Percentiles rank a stretch among this genome's conserved stretches.
Evolutionary conservation across 2,797 vertebrate genomes (phyloP).

Genomic region (Sebastes trivittatus): DNA sequence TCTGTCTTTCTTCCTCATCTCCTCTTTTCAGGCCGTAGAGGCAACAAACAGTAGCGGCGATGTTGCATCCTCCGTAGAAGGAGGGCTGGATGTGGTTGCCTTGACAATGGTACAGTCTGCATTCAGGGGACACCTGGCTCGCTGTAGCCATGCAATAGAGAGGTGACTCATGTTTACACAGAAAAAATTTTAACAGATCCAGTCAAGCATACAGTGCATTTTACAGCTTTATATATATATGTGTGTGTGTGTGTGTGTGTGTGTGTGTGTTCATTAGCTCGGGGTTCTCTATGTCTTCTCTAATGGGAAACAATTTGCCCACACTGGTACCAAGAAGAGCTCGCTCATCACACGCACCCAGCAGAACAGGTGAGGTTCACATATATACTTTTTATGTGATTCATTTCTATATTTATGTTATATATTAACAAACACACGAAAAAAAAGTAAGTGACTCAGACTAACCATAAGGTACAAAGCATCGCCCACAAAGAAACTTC

Average conservation of each 20-base stretch:
- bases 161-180: conserved; percentile 75
- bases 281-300: conserved; percentile 32
- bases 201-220: not conserved
- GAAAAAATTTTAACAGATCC: not conserved
- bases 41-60: not conserved
- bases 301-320: conserved; percentile 13
- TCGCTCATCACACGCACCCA: not conserved
- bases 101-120: conserved; percentile 84
- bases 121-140: conserved; percentile 87
- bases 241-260: not conserved
- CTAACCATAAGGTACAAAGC: not conserved
- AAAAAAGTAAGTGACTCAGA: not conserved
- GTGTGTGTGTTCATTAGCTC: conserved; percentile 32
- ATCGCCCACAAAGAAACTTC: not conserved
- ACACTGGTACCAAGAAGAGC: conserved; percentile 12
- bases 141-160: conserved; percentile 58
- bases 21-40: conserved; percentile 47
- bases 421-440: not conserved
- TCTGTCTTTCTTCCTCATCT: not conserved
- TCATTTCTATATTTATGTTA: not conserved
- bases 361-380: conserved; percentile 49
- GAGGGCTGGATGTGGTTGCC: conserved; percentile 68
- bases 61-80: not conserved
- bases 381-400: not conserved
- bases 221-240: not conserved